Percentiles rank a stretch among this genome's conserved stretches.
Conservation (phyloP, 2,113 vertebrate species). For the Epinephelus cyanopodus region DNA sequence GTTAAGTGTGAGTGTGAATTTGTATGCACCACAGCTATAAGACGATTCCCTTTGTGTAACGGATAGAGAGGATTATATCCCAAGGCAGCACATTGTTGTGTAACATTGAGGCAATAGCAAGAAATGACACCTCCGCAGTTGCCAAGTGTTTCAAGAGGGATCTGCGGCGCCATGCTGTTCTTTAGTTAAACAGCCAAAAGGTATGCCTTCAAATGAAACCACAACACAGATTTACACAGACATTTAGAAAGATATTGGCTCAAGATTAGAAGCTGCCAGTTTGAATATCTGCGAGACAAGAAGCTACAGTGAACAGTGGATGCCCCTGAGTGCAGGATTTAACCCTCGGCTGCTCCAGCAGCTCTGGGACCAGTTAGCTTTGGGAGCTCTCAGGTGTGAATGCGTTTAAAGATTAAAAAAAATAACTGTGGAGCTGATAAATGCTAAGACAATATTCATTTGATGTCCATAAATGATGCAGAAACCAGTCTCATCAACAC, state of each 20-base stretch:
- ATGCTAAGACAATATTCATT: background rate
- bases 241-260: slow-evolving; percentile 19
- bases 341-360: background rate
- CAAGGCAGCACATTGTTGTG: slow-evolving; percentile 66
- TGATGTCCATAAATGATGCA: background rate
- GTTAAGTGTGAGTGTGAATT: slow-evolving; percentile 39
- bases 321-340: background rate
- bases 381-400: background rate
- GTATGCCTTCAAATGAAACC: slow-evolving; percentile 33
- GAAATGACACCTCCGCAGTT: slow-evolving; percentile 60
- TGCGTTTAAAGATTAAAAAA: background rate
- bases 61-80: slow-evolving; percentile 69
- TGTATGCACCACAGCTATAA: slow-evolving; percentile 24
- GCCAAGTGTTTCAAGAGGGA: slow-evolving; percentile 58
- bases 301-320: background rate
- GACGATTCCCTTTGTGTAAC: slow-evolving; percentile 52
- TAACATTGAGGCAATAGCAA: slow-evolving; percentile 69
- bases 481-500: background rate
- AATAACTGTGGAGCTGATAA: background rate
- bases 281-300: slow-evolving; percentile 3
- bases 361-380: background rate
- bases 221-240: slow-evolving; percentile 1
- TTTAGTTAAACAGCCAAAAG: slow-evolving; percentile 47
- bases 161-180: slow-evolving; percentile 9
- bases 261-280: slow-evolving; percentile 15